Percentiles rank a stretch among this genome's conserved stretches.
Evolutionary conservation across 2,113 vertebrate species (phyloP).

Genomic region (Alouatta palliata): DNA sequence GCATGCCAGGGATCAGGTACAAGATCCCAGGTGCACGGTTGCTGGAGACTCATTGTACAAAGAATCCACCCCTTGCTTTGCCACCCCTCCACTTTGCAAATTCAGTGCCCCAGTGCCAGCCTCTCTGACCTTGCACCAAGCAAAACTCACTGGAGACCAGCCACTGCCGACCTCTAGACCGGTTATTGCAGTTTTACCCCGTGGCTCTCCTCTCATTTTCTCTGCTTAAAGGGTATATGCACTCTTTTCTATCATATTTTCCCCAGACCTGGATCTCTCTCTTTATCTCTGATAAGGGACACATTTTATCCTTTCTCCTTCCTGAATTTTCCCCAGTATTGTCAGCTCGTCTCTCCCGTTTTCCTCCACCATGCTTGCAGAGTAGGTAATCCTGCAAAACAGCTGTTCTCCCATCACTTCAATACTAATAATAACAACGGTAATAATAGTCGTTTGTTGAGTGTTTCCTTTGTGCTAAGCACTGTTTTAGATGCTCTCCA

Average conservation of each 20-base stretch:
- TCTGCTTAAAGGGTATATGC: neutral
- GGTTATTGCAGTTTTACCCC: neutral
- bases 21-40: neutral
- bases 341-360: neutral
- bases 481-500: neutral
- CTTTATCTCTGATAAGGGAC: neutral
- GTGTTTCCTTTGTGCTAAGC: neutral
- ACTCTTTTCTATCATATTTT: neutral
- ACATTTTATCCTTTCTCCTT: neutral
- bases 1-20: neutral
- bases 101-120: neutral
- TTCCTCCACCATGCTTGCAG: neutral
- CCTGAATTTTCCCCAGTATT: neutral
- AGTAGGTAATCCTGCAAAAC: neutral
- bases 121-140: neutral
- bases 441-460: neutral
- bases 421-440: neutral
- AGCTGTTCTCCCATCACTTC: neutral
- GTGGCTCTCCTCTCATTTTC: neutral
- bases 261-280: conserved; percentile 8
- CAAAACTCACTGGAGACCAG: neutral
- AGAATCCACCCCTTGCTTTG: neutral
- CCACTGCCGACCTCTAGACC: neutral
- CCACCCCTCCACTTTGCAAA: neutral
- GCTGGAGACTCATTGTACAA: neutral